These are phyloP conservation scores for Onychostruthus taczanowskii DNA, from an alignment of 2,113 vertebrate species.

Conservation along the genomic window DNA sequence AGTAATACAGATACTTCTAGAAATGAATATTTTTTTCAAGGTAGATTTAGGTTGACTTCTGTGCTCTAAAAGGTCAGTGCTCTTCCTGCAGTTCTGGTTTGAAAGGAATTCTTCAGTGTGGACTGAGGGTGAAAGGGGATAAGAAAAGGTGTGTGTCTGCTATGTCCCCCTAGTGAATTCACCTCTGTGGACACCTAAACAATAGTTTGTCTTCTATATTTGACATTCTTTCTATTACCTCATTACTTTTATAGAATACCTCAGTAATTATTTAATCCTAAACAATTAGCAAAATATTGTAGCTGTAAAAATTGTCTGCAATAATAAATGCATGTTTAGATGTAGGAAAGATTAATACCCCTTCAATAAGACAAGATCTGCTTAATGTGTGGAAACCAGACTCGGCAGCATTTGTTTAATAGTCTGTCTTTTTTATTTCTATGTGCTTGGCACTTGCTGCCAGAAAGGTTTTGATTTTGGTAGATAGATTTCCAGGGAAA, in stretches of 20 bases:
- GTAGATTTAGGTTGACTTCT: slow-evolving; percentile 8
- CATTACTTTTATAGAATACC: neutral
- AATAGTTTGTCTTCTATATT: neutral
- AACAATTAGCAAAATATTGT: neutral
- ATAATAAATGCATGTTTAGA: neutral
- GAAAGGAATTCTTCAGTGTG: neutral
- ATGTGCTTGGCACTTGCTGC: neutral
- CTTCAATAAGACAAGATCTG: neutral
- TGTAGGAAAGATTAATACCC: neutral
- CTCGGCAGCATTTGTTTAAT: neutral
- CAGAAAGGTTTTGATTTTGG: neutral
- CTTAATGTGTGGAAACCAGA: neutral
- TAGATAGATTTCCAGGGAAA: neutral
- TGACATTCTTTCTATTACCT: neutral
- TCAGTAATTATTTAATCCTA: neutral
- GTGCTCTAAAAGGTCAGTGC: neutral
- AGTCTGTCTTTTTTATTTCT: neutral
- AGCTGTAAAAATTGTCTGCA: neutral
- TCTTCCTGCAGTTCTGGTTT: neutral
- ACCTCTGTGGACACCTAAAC: neutral
- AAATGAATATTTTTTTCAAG: slow-evolving; percentile 21
- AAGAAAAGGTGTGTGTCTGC: neutral
- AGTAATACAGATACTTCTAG: neutral
- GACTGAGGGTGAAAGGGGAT: neutral
- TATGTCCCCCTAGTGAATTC: neutral